phyloP scores from a whole-genome alignment of 1,140 invertebrate species.

The Octopus sinensis region DNA sequence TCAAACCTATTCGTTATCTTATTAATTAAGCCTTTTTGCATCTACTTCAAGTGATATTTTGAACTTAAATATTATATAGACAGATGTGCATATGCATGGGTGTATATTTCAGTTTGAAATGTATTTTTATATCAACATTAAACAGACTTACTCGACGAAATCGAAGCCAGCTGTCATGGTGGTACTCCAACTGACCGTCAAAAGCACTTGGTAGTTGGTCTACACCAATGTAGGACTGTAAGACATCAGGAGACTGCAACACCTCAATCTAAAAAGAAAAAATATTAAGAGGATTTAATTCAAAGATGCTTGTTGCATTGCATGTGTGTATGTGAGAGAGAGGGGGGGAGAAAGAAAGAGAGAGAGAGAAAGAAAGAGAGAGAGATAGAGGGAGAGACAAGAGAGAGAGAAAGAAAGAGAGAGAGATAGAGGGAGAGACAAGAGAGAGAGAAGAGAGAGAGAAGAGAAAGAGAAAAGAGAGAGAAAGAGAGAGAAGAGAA shows the following conservation, averaged over 20 bases:
- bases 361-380: not conserved
- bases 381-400: too few species aligned
- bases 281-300: not conserved
- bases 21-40: too few species aligned
- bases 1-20: too few species aligned
- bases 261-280: constrained; percentile 41
- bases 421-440: not conserved
- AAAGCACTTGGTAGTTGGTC: constrained; percentile 43
- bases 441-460: not conserved
- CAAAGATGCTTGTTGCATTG: not conserved
- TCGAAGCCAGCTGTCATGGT: constrained; percentile 51
- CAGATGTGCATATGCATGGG: too few species aligned
- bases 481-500: too few species aligned
- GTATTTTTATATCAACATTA: too few species aligned
- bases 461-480: too few species aligned
- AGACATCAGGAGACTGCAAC: constrained; percentile 33
- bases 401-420: too few species aligned
- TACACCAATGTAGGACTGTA: constrained; percentile 37
- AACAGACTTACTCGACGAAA: constrained; percentile 45
- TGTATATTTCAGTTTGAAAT: too few species aligned
- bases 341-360: not conserved
- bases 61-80: too few species aligned
- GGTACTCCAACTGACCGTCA: constrained; percentile 44
- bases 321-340: not conserved
- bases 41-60: too few species aligned